phyloP scores from a whole-genome alignment of 2,797 vertebrate species.

The Numenius phaeopus region DNA sequence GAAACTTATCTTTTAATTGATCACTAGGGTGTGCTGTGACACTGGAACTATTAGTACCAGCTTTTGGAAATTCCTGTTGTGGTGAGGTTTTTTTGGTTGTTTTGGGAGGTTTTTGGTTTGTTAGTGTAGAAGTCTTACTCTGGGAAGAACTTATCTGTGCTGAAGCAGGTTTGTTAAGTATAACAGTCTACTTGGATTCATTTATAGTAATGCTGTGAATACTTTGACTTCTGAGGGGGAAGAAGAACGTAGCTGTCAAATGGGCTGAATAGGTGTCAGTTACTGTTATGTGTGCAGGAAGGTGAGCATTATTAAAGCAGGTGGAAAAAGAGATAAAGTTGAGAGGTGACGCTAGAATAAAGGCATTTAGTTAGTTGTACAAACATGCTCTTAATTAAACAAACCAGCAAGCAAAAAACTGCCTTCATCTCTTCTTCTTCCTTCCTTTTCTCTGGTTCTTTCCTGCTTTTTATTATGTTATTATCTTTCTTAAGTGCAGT shows the following conservation, averaged over 20 bases:
- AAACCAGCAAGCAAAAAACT: neutral
- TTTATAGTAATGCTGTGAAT: neutral
- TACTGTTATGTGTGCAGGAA: neutral
- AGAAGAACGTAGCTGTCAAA: neutral
- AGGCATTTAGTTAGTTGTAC: neutral
- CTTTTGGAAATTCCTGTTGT: neutral
- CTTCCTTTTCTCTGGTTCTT: neutral
- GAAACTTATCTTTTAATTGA: neutral
- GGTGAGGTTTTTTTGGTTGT: neutral
- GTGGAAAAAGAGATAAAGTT: neutral
- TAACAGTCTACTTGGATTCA: neutral
- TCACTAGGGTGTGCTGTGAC: conserved; percentile 68
- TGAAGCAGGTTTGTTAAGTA: neutral
- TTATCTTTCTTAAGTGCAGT: neutral
- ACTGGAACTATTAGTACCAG: conserved; percentile 1
- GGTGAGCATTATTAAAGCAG: neutral
- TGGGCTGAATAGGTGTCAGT: neutral
- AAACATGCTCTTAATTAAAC: neutral
- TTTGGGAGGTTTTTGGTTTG: neutral
- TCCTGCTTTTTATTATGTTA: neutral
- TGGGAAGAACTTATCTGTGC: neutral
- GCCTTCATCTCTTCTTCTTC: neutral
- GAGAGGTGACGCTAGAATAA: neutral
- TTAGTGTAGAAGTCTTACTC: neutral
- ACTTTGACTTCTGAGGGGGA: neutral